phyloP scores from a whole-genome alignment of 2,888 invertebrate genomes.

The Panopea generosa region DNA sequence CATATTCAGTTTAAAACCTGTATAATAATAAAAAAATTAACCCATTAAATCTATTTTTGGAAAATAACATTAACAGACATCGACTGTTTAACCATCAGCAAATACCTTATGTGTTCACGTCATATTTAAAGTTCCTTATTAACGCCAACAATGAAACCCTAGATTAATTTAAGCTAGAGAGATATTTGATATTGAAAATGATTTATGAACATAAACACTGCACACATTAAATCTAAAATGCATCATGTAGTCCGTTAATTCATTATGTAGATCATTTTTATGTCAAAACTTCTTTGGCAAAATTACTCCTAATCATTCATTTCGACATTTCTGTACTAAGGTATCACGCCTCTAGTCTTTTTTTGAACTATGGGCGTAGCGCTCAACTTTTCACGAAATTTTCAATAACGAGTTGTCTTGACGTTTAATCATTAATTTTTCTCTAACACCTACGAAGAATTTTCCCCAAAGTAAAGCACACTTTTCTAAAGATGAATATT shows the following conservation, averaged over 20 bases:
- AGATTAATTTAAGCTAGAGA: too few relatives aligned
- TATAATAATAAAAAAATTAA: too few relatives aligned
- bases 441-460: conserved; percentile 4
- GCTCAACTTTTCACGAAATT: conserved; percentile 8
- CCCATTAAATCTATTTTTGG: too few relatives aligned
- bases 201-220: neutral
- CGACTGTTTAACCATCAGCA: too few relatives aligned
- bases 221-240: conserved; percentile 20
- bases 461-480: conserved; percentile 1
- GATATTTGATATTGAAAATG: too few relatives aligned
- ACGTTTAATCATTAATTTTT: conserved; percentile 37
- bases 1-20: too few relatives aligned
- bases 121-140: too few relatives aligned
- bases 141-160: too few relatives aligned
- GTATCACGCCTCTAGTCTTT: conserved; percentile 15
- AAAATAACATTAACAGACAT: too few relatives aligned
- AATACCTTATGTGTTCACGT: too few relatives aligned
- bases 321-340: neutral
- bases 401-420: conserved; percentile 19
- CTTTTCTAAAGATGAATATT: conserved; percentile 14
- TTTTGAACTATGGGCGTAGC: conserved; percentile 10
- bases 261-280: conserved; percentile 7
- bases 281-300: conserved; percentile 13
- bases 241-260: conserved; percentile 20
- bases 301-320: conserved; percentile 31